Base-by-base conservation (phyloP, 2,113 vertebrate genomes). In the Psittacula cyanocephala region DNA sequence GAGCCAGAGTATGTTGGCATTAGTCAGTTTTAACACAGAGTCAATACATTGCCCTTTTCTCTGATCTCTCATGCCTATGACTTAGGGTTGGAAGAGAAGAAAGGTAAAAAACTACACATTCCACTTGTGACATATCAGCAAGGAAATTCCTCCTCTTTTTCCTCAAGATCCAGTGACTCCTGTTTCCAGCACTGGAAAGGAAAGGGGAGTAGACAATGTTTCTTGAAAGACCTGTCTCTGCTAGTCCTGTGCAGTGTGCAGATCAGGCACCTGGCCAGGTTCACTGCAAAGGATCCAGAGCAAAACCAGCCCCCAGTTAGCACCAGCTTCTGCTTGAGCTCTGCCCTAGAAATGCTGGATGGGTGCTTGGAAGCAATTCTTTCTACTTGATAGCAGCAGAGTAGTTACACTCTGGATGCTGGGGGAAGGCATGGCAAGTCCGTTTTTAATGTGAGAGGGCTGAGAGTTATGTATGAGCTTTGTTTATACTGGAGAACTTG, bases 1-100 rank as follows among this genome's bases (percentile, higher is more conserved):
- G 99, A 99, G 97, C 99, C 99, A 81, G 99, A 99, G 99, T 99
- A 98, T 44, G 99, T 98, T 96, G 88, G 50, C 70, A 46, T 64
- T 63, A 52, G 64, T 29, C 53, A 23, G 14, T 50, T 78, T 35
- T 63, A 62, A 79, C 59, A 9, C 69, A 35, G 70, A 75, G 67
- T 13, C 82, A 47, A 15, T 65, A 27, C 17, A 0, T 22, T 68
- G 77, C 23, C 89, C 53, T 70, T 79, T 91, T 8, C 86, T 70
- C 62, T 64, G 60, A 24, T 31, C 62, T 82, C 43, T 53, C 55
- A 7, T 17, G 53, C 80, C 29, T 53, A 5, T 31, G 1, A 46
- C 35, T 43, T 60, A 69, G 74, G 59, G 75, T 57, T 75, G 72
- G 59, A 93, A 50, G 89, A 94, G 69, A 85, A 69, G 68, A 79